Evolutionary conservation across 2,113 vertebrate genomes (phyloP).

Genomic region (Argyrosomus japonicus): DNA sequence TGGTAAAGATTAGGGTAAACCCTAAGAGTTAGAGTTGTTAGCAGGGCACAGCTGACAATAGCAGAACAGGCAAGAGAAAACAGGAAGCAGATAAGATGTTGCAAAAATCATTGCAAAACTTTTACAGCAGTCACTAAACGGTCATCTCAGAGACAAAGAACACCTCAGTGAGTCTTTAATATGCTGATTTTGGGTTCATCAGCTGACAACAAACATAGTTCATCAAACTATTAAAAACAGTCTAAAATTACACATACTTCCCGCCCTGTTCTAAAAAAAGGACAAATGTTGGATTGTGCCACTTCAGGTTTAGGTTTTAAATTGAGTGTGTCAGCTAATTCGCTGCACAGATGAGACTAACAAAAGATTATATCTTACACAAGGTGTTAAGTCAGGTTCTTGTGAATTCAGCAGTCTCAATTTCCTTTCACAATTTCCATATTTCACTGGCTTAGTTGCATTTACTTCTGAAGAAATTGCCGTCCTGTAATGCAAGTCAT

Average conservation of each 20-base stretch:
- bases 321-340: constrained; percentile 35
- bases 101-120: not conserved
- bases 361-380: not conserved
- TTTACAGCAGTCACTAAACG: constrained; percentile 17
- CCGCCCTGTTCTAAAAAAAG: constrained; percentile 29
- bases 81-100: constrained; percentile 18
- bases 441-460: not conserved
- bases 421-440: not conserved
- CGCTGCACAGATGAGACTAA: constrained; percentile 17
- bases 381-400: not conserved
- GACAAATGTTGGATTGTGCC: not conserved
- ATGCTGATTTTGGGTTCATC: constrained; percentile 47
- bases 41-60: not conserved
- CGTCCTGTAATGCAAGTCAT: not conserved
- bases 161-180: not conserved
- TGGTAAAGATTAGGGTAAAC: constrained; percentile 3
- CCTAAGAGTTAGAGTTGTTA: constrained; percentile 22
- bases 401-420: constrained; percentile 28
- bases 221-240: not conserved
- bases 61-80: not conserved
- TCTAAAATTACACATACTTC: constrained; percentile 47
- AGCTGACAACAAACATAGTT: constrained; percentile 27
- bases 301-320: constrained; percentile 13
- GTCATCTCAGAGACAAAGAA: not conserved
- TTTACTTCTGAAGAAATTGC: not conserved